phyloP scores from a whole-genome alignment of 2,888 invertebrate genomes.

The Lithophane socia region DNA sequence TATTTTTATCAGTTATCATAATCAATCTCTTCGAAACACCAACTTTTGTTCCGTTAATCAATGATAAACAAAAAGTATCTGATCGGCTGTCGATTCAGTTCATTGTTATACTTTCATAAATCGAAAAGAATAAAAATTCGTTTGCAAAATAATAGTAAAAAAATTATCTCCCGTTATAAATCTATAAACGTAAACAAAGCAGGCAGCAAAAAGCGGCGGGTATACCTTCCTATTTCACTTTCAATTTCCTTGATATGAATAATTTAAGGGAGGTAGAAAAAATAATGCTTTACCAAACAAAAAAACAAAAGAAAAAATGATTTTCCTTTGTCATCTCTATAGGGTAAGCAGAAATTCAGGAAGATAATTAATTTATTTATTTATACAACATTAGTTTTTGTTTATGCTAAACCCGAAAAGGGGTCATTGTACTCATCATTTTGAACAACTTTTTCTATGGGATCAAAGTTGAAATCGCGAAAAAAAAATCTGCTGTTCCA shows the following conservation, averaged over 20 bases:
- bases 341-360: neutral
- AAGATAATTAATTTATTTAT: no score
- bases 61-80: neutral
- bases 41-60: neutral
- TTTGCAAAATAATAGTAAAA: neutral
- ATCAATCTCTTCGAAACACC: neutral
- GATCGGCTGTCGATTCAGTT: neutral
- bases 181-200: neutral
- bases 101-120: neutral
- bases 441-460: no score
- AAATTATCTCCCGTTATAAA: neutral
- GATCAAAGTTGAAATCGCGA: no score
- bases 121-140: neutral
- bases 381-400: no score
- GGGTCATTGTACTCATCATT: no score
- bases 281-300: neutral
- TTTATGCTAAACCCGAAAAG: no score
- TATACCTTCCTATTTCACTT: neutral
- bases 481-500: no score
- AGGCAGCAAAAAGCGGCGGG: neutral
- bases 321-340: constrained; percentile 7
- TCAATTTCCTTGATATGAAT: constrained; percentile 4
- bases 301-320: constrained; percentile 3
- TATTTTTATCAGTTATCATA: neutral
- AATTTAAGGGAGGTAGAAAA: neutral